Evolutionary conservation across 2,888 invertebrate species (phyloP).

Genomic region (Kuschelorhynchus macadamiae): DNA sequence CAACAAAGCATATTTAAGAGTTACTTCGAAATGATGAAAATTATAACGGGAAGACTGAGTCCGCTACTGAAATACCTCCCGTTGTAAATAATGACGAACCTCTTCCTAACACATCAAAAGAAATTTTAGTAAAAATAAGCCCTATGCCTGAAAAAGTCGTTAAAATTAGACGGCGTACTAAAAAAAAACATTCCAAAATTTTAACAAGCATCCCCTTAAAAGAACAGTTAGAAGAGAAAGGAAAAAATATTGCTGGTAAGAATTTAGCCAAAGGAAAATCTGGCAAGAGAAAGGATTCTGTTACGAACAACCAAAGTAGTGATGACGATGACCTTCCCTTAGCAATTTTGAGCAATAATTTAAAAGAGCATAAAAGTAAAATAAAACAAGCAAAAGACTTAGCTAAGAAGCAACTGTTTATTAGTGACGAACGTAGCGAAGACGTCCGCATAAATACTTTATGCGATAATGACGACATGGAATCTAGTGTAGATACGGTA

Average conservation of each 20-base stretch:
- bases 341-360: too few relatives aligned
- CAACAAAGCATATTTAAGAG: too few relatives aligned
- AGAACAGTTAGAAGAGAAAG: not conserved
- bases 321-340: too few relatives aligned
- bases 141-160: slow-evolving; percentile 1
- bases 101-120: not conserved
- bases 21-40: not conserved
- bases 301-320: too few relatives aligned
- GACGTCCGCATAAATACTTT: too few relatives aligned
- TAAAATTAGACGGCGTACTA: not conserved
- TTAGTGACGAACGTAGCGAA: too few relatives aligned
- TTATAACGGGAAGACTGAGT: not conserved
- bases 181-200: slow-evolving; percentile 4
- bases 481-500: too few relatives aligned
- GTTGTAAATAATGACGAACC: not conserved
- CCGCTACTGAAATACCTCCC: slow-evolving; percentile 1
- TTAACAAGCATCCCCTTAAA: slow-evolving; percentile 6
- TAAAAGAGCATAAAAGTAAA: too few relatives aligned
- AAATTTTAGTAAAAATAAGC: not conserved
- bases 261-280: not conserved
- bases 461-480: too few relatives aligned
- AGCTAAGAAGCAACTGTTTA: too few relatives aligned
- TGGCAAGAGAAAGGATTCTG: too few relatives aligned
- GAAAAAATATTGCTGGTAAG: not conserved
- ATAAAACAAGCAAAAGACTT: too few relatives aligned